phyloP scores from a whole-genome alignment of 2,113 vertebrate genomes.

The Trichomycterus rosablanca region DNA sequence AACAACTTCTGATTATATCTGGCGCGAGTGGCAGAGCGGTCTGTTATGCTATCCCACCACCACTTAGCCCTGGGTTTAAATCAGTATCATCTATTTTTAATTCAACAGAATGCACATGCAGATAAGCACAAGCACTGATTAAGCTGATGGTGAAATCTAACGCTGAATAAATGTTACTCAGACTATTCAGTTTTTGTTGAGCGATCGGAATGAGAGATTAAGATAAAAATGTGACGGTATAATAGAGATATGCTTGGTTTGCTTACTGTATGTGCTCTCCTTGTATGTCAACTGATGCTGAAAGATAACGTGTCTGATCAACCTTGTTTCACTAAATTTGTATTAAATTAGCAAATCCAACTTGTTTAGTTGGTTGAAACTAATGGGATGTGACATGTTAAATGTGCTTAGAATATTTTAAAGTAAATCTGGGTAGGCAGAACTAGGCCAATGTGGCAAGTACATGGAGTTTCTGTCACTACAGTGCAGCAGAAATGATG shows the following conservation, averaged over 20 bases:
- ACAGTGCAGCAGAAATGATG: constrained; percentile 12
- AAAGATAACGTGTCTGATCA: neutral
- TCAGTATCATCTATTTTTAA: too few relatives aligned
- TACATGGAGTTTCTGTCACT: neutral
- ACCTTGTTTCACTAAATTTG: neutral
- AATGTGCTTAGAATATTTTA: neutral
- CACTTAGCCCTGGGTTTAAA: neutral
- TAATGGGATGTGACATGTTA: neutral
- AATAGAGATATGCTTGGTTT: neutral
- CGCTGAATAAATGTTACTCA: neutral
- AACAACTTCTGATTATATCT: too few relatives aligned
- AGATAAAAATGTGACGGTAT: constrained; percentile 9
- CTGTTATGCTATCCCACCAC: too few relatives aligned
- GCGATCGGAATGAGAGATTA: constrained; percentile 25
- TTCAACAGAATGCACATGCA: neutral
- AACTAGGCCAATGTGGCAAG: neutral
- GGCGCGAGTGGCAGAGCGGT: too few relatives aligned
- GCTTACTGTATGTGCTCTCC: neutral
- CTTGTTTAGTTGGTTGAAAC: neutral
- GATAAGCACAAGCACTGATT: neutral
- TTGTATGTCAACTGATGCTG: neutral
- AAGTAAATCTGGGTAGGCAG: constrained; percentile 12
- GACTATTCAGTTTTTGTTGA: neutral
- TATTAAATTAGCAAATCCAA: neutral
- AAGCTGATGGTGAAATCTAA: constrained; percentile 17